phyloP scores from a whole-genome alignment of 1,140 invertebrate species.

The Stegodyphus dumicola region DNA sequence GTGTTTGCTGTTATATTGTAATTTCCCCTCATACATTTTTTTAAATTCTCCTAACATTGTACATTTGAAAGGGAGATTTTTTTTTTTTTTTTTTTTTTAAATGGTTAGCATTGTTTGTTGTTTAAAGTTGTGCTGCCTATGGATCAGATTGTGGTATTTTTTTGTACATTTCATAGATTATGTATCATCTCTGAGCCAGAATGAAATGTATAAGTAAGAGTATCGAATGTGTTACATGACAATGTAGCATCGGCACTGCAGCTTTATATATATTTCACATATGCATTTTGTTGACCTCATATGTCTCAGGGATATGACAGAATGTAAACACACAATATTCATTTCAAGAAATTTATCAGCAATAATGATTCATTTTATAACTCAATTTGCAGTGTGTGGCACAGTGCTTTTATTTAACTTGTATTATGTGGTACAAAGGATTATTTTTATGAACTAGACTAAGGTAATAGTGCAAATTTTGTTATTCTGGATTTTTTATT shows the following conservation, averaged over 20 bases:
- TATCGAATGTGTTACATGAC: background rate
- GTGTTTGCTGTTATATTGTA: background rate
- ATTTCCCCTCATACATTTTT: conserved; percentile 18
- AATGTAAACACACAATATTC: conserved; percentile 22
- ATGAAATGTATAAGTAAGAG: background rate
- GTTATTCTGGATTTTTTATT: background rate
- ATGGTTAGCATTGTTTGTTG: background rate
- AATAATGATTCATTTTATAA: background rate
- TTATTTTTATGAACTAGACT: background rate
- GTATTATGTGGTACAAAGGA: background rate
- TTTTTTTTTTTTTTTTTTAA: conserved; percentile 24
- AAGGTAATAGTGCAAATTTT: background rate
- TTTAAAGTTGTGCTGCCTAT: background rate
- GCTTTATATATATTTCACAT: conserved; percentile 47
- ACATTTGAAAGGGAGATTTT: conserved; percentile 23
- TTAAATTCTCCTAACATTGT: conserved; percentile 31
- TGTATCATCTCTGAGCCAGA: background rate
- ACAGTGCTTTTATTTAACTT: background rate
- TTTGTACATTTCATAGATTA: background rate
- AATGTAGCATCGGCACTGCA: conserved; percentile 25
- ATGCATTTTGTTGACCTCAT: conserved; percentile 58
- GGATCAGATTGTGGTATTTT: background rate
- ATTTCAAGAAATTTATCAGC: background rate
- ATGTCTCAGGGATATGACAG: conserved; percentile 54
- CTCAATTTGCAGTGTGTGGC: background rate